Conservation (phyloP, 1,140 invertebrate genomes). For the Holcopasites calliopsidis region DNA sequence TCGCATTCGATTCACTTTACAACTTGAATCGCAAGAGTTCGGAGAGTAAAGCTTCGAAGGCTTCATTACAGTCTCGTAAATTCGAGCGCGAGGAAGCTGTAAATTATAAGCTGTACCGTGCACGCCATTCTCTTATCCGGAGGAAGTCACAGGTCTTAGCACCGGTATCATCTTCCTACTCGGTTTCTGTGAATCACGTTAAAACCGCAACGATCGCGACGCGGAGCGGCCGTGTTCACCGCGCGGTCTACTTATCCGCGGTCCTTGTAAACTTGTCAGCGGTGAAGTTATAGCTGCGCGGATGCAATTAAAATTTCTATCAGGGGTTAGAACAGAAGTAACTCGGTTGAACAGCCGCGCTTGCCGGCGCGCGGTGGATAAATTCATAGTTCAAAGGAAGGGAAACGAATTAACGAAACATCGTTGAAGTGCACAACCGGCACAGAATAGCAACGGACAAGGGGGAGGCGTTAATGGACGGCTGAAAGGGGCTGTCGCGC, state of each 20-base stretch:
- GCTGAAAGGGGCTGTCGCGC: conserved; percentile 48
- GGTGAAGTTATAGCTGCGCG: conserved; percentile 15
- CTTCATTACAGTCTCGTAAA: background rate
- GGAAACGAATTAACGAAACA: conserved; percentile 52
- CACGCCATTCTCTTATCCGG: background rate
- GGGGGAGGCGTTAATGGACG: conserved; percentile 58
- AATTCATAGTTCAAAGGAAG: conserved; percentile 4
- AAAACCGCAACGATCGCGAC: background rate
- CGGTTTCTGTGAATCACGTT: conserved; percentile 22
- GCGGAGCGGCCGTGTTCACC: background rate
- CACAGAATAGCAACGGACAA: conserved; percentile 45
- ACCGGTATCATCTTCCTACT: background rate
- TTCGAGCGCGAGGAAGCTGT: background rate
- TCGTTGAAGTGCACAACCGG: conserved; percentile 33
- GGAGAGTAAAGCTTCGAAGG: background rate
- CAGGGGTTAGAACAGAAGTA: background rate
- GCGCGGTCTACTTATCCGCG: background rate
- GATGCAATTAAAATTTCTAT: conserved; percentile 42
- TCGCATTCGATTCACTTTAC: too few species aligned
- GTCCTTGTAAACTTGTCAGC: conserved; percentile 25
- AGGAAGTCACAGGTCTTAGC: background rate
- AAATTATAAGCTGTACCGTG: background rate
- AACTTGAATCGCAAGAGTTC: too few species aligned
- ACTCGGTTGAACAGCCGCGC: conserved; percentile 1
- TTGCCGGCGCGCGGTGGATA: background rate